Evolutionary conservation across 2,888 invertebrate genomes (phyloP).

Genomic region (Lydus trimaculatus): DNA sequence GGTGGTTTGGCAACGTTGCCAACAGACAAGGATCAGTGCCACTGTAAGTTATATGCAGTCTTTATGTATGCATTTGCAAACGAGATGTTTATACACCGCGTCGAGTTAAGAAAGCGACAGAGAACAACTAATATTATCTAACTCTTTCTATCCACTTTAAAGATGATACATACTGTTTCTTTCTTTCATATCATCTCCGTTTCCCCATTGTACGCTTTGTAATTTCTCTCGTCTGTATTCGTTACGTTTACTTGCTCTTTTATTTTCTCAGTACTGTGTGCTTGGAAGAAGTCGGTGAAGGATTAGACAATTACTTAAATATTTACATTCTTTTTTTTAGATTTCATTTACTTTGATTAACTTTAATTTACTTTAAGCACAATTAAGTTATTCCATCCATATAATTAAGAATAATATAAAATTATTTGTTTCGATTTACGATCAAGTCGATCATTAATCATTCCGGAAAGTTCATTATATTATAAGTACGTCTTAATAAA

Average conservation of each 20-base stretch:
- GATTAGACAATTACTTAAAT: constrained; percentile 42
- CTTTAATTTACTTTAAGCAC: constrained; percentile 25
- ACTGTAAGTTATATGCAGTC: constrained; percentile 56
- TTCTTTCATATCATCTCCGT: constrained; percentile 18
- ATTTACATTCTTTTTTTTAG: constrained; percentile 33
- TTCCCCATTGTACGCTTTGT: constrained; percentile 7
- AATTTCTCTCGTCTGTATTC: constrained; percentile 16
- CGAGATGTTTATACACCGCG: constrained; percentile 56
- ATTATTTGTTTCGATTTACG: constrained; percentile 8
- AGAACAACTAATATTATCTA: constrained; percentile 24
- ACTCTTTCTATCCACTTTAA: constrained; percentile 22
- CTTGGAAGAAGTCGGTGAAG: constrained; percentile 23
- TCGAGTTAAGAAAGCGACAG: constrained; percentile 49
- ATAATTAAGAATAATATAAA: constrained; percentile 7
- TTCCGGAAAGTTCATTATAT: neutral
- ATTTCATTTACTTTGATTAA: constrained; percentile 35
- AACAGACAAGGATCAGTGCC: constrained; percentile 55
- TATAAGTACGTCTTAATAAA: neutral
- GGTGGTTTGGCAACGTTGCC: constrained; percentile 45
- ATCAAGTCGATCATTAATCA: constrained; percentile 10
- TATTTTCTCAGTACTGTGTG: constrained; percentile 15
- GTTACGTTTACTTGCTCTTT: constrained; percentile 26
- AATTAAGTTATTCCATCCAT: constrained; percentile 26
- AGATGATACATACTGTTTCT: constrained; percentile 14
- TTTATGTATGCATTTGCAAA: constrained; percentile 57